Base-by-base conservation (phyloP, 2,888 invertebrate species). In the Drosophila kanekoi region DNA sequence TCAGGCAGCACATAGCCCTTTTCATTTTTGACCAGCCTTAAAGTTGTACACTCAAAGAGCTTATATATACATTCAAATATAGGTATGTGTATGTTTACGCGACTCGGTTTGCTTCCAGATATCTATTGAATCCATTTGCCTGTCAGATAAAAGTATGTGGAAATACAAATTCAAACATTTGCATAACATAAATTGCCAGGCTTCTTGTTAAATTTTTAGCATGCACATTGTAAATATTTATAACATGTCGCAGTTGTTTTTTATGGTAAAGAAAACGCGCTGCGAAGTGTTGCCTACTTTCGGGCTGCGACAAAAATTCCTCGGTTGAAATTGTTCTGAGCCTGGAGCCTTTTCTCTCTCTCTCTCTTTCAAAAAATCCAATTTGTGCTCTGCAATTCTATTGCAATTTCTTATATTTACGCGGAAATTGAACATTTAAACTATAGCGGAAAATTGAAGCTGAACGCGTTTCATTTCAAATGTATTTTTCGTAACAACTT, bases 281-380 rank as follows among this genome's bases (percentile, higher is more conserved):
- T 10, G 16, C 13, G 11, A 32, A 59, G 40, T 53, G 73, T 70
- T 71, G 87, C 84, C 75, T 77, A 80, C 78, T 88, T 69, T 80
- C 59, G 48, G 89, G 84, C 77, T 33, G 53, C 44, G 23, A 6
- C 44, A 28, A 48, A 9, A 74, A 68, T 49, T 52, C 38, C 20
- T 35, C 20, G 20, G 20, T 35, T 1, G 18, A 18, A 48, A 44
- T 52, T 59, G 67, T 37, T 13, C 6, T 41, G 49, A 33, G 38
- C 5, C 14, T 37, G 13, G 8, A 5, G 10, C 13, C 1, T 1
- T 10, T 3, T n/a, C 28, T 54, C 28, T 18, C 23, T 23, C 23
- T 23, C 28, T 28, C 28, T 28, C 18, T 13, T 3, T 5, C 0
- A 45, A 72, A 64, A 28, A 28, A 8, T 28, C 28, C 59, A 66